Percentiles rank a stretch among this genome's conserved stretches.
phyloP scores from a whole-genome alignment of 1,140 invertebrate genomes.

The Galendromus occidentalis region DNA sequence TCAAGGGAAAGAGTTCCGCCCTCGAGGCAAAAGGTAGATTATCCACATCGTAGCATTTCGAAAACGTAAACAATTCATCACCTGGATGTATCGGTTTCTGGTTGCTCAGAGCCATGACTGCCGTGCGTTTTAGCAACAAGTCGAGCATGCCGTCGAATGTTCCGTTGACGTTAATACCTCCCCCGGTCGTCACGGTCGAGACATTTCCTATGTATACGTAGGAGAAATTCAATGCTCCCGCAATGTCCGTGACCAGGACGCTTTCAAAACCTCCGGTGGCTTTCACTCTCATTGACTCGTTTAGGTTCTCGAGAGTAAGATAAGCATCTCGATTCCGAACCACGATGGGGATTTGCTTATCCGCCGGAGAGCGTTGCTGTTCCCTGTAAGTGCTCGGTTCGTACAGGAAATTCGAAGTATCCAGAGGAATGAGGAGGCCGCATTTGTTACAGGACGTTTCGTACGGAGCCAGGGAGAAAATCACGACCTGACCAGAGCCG shows the following conservation, averaged over 20 bases:
- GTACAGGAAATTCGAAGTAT: not conserved
- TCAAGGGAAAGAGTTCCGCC: not conserved
- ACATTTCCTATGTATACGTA: not conserved
- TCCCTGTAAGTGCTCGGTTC: not conserved
- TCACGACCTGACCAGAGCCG: too few relatives aligned
- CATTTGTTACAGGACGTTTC: not conserved
- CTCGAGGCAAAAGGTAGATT: not conserved
- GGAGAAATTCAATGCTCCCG: not conserved
- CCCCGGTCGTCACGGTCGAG: not conserved
- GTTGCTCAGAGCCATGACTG: not conserved
- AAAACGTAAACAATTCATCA: not conserved
- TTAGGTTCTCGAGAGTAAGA: not conserved
- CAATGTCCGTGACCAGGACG: not conserved
- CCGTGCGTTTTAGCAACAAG: not conserved
- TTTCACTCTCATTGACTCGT: not conserved
- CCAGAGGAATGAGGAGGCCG: not conserved
- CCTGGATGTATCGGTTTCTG: not conserved
- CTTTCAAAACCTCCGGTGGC: not conserved
- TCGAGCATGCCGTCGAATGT: not conserved
- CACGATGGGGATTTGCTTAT: not conserved
- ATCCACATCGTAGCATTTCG: not conserved
- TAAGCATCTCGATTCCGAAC: not conserved
- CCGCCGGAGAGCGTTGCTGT: not conserved
- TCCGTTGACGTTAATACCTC: not conserved
- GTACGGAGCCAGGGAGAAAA: not conserved